Base-by-base conservation (phyloP, 2,797 vertebrate genomes). In the Sylvilagus floridanus region DNA sequence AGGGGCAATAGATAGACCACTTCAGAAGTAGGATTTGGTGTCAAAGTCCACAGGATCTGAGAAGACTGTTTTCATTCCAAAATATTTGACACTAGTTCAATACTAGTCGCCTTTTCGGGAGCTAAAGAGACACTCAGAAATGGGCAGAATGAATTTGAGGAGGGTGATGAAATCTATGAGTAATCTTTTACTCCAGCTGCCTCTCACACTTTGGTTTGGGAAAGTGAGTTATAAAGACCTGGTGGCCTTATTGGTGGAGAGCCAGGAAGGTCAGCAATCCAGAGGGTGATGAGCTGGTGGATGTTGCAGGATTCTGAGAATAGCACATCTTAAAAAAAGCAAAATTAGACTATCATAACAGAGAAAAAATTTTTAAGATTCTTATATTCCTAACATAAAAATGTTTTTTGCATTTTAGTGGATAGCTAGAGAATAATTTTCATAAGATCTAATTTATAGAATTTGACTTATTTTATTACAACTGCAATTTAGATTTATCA, bases 391-490 rank as follows among this genome's bases (percentile, higher is more conserved):
- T 37, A 84, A 71, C 57, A 77, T 22, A 37, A 79, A 86, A 50
- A 0, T 21, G 62, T 52, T 75, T 65, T 37, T 94, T 82, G 24
- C 4, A 66, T 24, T 79, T 65, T 63, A 47, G 4, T 81, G 84
- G 22, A 21, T 19, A 71, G 52, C 63, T 32, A 57, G 42, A 66
- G 14, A 84, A 94, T 79, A n/a, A 52, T 65, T 82, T 71, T n/a
- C 90, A 42, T 42, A 79, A 63, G 12, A 85, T 88, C 4, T 1
- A 78, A 42, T 26, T 65, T 72, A 14, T 57, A 50, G 2, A 82
- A 77, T 28, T 47, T 92, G 6, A 83, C 9, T 75, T 87, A 1
- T 63, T 95, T 88, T 71, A 5, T 71, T 84, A 60, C 66, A 54
- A 63, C 8, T n/a, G 28, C 60, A n/a, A 47, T 73, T 35, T 69